A percentile compares a stretch with the other conserved stretches of the same genome.
These are phyloP conservation scores for Lota lota DNA, from an alignment of 2,113 vertebrate genomes.

Conservation along the genomic window DNA sequence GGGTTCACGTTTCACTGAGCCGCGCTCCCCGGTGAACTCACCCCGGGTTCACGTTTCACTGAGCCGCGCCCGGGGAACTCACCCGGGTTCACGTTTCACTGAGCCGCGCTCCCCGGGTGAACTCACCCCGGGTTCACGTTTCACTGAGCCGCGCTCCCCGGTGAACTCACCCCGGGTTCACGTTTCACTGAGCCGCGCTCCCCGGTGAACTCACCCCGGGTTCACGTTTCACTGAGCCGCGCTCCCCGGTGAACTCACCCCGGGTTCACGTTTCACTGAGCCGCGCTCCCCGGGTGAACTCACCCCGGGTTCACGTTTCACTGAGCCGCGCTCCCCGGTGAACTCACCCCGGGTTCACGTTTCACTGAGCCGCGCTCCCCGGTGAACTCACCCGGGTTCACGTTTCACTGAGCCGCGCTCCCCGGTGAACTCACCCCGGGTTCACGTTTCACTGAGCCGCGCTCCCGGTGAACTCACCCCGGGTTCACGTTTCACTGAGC, in stretches of 20 bases:
- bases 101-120: slow-evolving; percentile 33
- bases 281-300: slow-evolving; percentile 24
- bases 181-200: slow-evolving; percentile 23
- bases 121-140: slow-evolving; percentile 54
- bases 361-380: slow-evolving; percentile 30
- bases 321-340: slow-evolving; percentile 56
- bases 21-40: slow-evolving; percentile 25
- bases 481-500: slow-evolving; percentile 62
- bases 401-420: slow-evolving; percentile 63
- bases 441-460: slow-evolving; percentile 28
- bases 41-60: slow-evolving; percentile 58
- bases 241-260: slow-evolving; percentile 50
- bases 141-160: slow-evolving; percentile 60
- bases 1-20: slow-evolving; percentile 35
- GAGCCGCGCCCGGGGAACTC: no score
- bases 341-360: no score
- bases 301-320: slow-evolving; percentile 56
- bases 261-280: slow-evolving; percentile 37
- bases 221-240: slow-evolving; percentile 64
- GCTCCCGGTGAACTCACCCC: slow-evolving; percentile 32
- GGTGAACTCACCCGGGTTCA: slow-evolving; percentile 48
- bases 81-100: no score
- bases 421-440: no score
- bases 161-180: no score
- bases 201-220: slow-evolving; percentile 39